Conservation (phyloP, 2,797 vertebrate species). For the Labroides dimidiatus region DNA sequence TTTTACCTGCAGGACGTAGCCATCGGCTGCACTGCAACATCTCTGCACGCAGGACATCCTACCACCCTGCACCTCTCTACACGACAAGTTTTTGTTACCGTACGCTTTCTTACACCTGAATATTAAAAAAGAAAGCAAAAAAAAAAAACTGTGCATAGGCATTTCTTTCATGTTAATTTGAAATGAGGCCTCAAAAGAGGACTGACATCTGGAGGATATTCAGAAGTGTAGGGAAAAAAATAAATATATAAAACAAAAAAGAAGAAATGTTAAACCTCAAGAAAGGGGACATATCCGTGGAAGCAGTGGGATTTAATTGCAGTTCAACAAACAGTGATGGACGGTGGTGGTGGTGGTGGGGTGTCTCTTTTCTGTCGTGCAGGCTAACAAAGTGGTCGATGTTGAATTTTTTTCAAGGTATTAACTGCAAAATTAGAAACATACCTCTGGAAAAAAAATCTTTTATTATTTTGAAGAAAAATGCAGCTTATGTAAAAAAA, state of each 20-base stretch:
- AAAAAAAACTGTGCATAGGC: neutral
- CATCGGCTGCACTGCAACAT: neutral
- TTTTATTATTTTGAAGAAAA: neutral
- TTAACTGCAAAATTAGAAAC: neutral
- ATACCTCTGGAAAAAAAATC: no score
- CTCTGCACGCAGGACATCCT: slow-evolving; percentile 11
- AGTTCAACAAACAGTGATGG: neutral
- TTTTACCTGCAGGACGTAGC: slow-evolving; percentile 65
- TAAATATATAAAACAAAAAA: neutral
- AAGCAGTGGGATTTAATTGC: neutral
- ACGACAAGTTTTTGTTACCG: neutral
- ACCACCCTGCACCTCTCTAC: slow-evolving; percentile 13
- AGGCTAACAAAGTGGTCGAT: neutral
- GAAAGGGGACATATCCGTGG: no score
- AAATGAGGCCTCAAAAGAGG: slow-evolving; percentile 2
- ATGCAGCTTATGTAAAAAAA: neutral
- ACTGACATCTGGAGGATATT: neutral
- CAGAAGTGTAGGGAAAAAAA: neutral
- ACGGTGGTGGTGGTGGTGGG: no score
- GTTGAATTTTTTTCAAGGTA: neutral
- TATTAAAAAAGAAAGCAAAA: neutral
- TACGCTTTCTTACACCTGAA: slow-evolving; percentile 6
- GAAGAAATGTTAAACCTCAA: neutral
- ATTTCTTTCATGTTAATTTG: neutral
- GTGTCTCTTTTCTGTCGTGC: neutral